phyloP scores from a whole-genome alignment of 2,888 invertebrate genomes.

The Metopia argyrocephala region DNA sequence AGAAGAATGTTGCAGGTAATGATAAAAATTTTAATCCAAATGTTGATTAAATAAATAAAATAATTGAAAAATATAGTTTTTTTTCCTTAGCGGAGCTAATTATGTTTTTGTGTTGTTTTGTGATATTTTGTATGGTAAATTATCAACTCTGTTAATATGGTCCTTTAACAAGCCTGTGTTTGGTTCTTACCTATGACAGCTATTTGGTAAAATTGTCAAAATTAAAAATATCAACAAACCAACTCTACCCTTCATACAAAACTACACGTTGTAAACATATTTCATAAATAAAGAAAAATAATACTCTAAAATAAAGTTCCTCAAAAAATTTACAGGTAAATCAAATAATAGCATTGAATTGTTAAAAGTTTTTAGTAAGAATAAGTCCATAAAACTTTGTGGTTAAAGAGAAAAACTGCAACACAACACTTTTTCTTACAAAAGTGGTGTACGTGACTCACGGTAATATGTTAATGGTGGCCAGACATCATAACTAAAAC shows the following conservation, averaged over 20 bases:
- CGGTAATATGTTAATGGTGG: slow-evolving; percentile 47
- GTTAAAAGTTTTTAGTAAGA: background rate
- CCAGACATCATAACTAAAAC: slow-evolving; percentile 3
- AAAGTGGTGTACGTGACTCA: slow-evolving; percentile 59
- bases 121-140: too few species aligned
- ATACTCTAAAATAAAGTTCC: background rate
- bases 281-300: slow-evolving; percentile 17
- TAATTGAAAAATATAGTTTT: too few species aligned
- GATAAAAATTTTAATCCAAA: too few species aligned
- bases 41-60: too few species aligned
- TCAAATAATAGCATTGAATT: background rate
- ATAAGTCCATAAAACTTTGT: too few species aligned
- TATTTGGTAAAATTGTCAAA: background rate
- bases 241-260: background rate
- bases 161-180: too few species aligned
- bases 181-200: background rate
- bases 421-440: background rate
- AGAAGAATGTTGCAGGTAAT: too few species aligned
- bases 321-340: slow-evolving; percentile 32
- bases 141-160: too few species aligned
- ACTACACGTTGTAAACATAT: background rate
- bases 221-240: slow-evolving; percentile 38
- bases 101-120: too few species aligned
- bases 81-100: too few species aligned
- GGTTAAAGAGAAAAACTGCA: background rate